Conservation (phyloP, 2,888 invertebrate species). For the Megamerina dolium region DNA sequence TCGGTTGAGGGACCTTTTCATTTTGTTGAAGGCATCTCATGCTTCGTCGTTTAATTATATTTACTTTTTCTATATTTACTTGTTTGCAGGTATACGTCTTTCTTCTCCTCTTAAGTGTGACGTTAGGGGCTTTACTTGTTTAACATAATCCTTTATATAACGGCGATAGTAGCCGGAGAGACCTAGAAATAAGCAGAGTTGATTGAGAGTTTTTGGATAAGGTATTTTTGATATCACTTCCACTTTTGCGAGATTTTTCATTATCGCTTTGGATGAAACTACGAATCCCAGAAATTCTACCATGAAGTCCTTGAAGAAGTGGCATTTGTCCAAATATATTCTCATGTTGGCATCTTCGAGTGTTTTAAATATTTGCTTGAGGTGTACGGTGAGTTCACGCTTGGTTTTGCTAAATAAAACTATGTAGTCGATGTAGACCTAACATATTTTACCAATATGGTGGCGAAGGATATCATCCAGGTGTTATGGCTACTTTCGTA, state of each 20-base stretch:
- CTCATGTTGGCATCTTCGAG: no score
- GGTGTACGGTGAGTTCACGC: background rate
- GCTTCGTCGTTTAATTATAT: constrained; percentile 28
- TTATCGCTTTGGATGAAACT: constrained; percentile 1
- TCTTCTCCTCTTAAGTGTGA: constrained; percentile 4
- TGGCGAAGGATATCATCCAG: constrained; percentile 1
- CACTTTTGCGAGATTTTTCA: background rate
- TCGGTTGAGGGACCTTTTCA: no score
- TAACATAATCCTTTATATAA: no score
- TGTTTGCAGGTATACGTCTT: constrained; percentile 14
- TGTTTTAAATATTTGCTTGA: background rate
- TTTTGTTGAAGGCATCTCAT: constrained; percentile 4
- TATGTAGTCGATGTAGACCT: no score
- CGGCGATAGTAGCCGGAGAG: constrained; percentile 1
- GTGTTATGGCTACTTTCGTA: no score
- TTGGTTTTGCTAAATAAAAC: constrained; percentile 2
- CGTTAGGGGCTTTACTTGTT: background rate
- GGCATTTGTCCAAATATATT: background rate
- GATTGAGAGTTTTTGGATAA: background rate
- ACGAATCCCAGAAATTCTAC: background rate
- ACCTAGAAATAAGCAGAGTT: constrained; percentile 1
- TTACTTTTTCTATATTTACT: constrained; percentile 25
- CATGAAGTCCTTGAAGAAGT: background rate
- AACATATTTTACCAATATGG: no score
- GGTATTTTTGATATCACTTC: constrained; percentile 2